A percentile compares a stretch with the other conserved stretches of the same genome.
Conservation (phyloP, 2,888 invertebrate genomes). For the Himalopsyche tibetana region DNA sequence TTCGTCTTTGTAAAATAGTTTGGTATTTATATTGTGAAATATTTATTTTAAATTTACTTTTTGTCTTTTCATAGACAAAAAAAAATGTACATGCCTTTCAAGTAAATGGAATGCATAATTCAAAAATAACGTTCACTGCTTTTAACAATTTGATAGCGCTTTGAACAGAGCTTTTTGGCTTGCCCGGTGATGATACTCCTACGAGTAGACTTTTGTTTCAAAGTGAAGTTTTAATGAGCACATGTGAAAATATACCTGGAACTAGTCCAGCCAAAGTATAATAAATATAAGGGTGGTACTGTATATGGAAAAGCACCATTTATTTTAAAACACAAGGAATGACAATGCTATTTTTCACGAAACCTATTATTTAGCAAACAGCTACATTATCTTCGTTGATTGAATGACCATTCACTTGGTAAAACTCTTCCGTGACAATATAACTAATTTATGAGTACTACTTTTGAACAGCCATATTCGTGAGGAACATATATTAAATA, state of each 20-base stretch:
- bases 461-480: too few species aligned
- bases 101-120: neutral
- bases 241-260: slow-evolving; percentile 29
- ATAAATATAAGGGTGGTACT: neutral
- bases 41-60: too few species aligned
- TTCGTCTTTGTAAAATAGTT: too few species aligned
- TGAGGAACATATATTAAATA: too few species aligned
- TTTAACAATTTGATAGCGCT: slow-evolving; percentile 41
- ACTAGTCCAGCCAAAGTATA: neutral
- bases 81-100: neutral
- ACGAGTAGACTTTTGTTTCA: slow-evolving; percentile 32
- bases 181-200: neutral
- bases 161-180: slow-evolving; percentile 5
- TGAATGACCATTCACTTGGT: too few species aligned
- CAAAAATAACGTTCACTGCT: slow-evolving; percentile 36
- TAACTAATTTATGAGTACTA: too few species aligned
- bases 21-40: too few species aligned
- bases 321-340: neutral
- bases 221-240: slow-evolving; percentile 44
- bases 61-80: too few species aligned
- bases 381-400: too few species aligned
- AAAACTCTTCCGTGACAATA: too few species aligned
- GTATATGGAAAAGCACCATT: neutral
- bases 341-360: neutral
- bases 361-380: too few species aligned